Conservation (phyloP, 2,797 vertebrate genomes). For the Pangasius sanitwongsei region DNA sequence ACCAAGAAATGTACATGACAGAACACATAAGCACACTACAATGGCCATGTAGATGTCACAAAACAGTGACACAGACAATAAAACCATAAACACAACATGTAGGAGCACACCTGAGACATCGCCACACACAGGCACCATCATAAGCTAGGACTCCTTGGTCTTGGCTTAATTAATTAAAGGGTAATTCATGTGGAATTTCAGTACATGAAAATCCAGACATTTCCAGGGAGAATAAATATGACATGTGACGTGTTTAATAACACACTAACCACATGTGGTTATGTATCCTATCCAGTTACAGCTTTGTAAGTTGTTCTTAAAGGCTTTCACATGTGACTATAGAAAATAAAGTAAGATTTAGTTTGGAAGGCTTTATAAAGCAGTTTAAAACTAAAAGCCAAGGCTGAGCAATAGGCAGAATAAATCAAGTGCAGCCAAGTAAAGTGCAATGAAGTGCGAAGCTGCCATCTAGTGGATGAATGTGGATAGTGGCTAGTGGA, state of each 20-base stretch:
- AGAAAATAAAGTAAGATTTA: neutral
- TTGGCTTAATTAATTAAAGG: neutral
- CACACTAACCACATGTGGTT: neutral
- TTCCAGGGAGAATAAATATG: neutral
- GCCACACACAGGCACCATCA: too few relatives aligned
- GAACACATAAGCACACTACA: neutral
- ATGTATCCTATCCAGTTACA: neutral
- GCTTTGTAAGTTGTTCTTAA: neutral
- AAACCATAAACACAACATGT: too few relatives aligned
- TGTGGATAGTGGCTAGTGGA: neutral
- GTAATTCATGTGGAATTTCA: neutral
- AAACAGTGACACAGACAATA: neutral
- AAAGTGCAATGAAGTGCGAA: neutral
- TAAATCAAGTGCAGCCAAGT: neutral
- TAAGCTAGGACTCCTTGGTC: neutral
- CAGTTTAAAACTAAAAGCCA: neutral
- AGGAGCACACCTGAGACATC: too few relatives aligned
- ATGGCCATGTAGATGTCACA: neutral
- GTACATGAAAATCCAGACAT: neutral
- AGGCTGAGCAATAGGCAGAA: neutral
- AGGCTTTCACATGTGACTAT: neutral
- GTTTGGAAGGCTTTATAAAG: neutral
- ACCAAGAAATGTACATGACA: neutral
- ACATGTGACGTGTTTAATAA: neutral
- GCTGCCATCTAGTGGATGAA: constrained; percentile 35